Conservation (phyloP, 2,113 vertebrate genomes). For the Tapirus terrestris region DNA sequence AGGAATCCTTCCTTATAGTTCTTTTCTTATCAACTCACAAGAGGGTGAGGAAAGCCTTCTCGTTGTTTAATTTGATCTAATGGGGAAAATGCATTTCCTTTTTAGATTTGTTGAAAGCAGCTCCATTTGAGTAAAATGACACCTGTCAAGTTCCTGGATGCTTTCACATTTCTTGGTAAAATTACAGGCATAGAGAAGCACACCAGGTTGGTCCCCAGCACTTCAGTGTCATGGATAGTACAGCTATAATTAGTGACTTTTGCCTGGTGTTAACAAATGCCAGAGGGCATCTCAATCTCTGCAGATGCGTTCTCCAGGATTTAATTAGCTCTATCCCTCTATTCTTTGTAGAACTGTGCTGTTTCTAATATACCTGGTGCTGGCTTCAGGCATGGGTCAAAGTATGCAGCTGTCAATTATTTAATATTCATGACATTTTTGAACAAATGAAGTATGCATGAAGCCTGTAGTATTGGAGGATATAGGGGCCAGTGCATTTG, state of each 20-base stretch:
- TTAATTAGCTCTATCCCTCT: constrained; percentile 86
- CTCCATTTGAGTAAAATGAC: constrained; percentile 66
- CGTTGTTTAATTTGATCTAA: constrained; percentile 64
- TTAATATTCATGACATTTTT: constrained; percentile 80
- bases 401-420: constrained; percentile 85
- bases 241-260: constrained; percentile 86
- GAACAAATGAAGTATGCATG: constrained; percentile 56
- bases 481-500: constrained; percentile 71
- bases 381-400: constrained; percentile 85
- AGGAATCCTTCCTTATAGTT: not conserved
- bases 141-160: constrained; percentile 76
- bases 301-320: constrained; percentile 84
- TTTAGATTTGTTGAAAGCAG: constrained; percentile 67
- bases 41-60: constrained; percentile 10
- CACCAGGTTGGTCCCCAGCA: constrained; percentile 80
- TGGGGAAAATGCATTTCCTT: constrained; percentile 48
- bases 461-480: constrained; percentile 63
- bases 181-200: constrained; percentile 76
- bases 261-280: constrained; percentile 86
- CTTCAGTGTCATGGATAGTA: constrained; percentile 76
- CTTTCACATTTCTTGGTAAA: constrained; percentile 77
- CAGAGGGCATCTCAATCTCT: constrained; percentile 83
- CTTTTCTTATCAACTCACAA: constrained; percentile 18
- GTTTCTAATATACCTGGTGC: constrained; percentile 82
- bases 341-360: constrained; percentile 82